Evolutionary conservation across 2,113 vertebrate species (phyloP).

Genomic region (Lophotis ruficrista): DNA sequence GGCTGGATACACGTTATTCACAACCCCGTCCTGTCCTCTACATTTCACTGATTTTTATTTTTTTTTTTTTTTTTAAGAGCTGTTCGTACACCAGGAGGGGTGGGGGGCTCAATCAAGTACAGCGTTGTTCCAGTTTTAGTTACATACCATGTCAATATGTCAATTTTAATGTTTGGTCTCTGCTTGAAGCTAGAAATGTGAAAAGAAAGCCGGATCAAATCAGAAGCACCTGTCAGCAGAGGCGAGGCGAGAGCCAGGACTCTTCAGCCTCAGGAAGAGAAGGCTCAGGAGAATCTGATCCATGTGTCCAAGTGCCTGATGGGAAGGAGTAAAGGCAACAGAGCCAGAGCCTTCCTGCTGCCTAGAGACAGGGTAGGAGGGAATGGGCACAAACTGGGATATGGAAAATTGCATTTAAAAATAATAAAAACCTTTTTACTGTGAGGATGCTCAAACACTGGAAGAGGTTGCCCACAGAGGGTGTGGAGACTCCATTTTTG

Average conservation of each 20-base stretch:
- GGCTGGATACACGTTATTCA: rapidly evolving
- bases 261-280: not conserved
- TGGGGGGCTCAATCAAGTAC: rapidly evolving
- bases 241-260: not conserved
- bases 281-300: not conserved
- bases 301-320: rapidly evolving
- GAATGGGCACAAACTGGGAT: not conserved
- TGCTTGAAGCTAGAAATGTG: not conserved
- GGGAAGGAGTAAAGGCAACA: not conserved
- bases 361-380: not conserved
- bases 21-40: rapidly evolving
- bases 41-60: too few relatives aligned
- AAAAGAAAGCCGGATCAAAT: not conserved
- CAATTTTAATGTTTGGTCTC: not conserved
- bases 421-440: not conserved
- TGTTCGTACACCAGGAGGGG: not conserved
- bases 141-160: rapidly evolving
- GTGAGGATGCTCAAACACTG: not conserved
- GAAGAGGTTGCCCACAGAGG: not conserved
- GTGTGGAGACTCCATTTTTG: not conserved
- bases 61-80: not conserved
- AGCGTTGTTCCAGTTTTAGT: not conserved
- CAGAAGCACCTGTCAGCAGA: not conserved
- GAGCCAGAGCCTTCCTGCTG: not conserved
- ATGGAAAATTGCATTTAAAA: not conserved